Evolutionary conservation across 2,888 invertebrate genomes (phyloP).

Genomic region (Athalia cordata): DNA sequence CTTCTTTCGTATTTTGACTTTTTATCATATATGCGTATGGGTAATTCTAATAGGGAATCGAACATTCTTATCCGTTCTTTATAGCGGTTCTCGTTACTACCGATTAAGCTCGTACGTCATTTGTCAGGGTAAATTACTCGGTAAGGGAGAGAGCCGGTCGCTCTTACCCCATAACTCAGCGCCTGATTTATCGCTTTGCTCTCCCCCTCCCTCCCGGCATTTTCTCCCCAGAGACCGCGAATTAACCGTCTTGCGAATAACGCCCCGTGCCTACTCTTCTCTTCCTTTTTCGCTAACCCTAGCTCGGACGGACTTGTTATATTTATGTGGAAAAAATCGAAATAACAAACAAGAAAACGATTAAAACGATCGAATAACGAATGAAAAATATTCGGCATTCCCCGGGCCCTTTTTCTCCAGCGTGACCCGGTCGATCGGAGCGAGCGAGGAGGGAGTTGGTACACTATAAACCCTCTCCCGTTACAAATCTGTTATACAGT

Average conservation of each 20-base stretch:
- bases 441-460: neutral
- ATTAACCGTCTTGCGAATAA: slow-evolving; percentile 40
- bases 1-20: neutral
- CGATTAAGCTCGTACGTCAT: slow-evolving; percentile 43
- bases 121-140: slow-evolving; percentile 44
- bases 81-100: slow-evolving; percentile 28
- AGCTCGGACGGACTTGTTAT: neutral
- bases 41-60: too few relatives aligned
- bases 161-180: slow-evolving; percentile 43
- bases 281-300: neutral
- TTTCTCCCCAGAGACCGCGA: slow-evolving; percentile 32
- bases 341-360: too few relatives aligned
- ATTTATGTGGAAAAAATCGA: too few relatives aligned
- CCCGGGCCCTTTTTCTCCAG: too few relatives aligned
- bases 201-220: slow-evolving; percentile 33
- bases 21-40: too few relatives aligned
- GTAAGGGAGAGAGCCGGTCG: slow-evolving; percentile 38
- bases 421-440: too few relatives aligned
- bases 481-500: neutral
- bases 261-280: neutral
- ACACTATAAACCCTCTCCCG: neutral
- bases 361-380: too few relatives aligned
- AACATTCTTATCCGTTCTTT: neutral
- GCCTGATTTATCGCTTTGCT: slow-evolving; percentile 43
- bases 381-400: too few relatives aligned